phyloP scores from a whole-genome alignment of 2,113 vertebrate genomes.

The Sminthopsis crassicaudata region DNA sequence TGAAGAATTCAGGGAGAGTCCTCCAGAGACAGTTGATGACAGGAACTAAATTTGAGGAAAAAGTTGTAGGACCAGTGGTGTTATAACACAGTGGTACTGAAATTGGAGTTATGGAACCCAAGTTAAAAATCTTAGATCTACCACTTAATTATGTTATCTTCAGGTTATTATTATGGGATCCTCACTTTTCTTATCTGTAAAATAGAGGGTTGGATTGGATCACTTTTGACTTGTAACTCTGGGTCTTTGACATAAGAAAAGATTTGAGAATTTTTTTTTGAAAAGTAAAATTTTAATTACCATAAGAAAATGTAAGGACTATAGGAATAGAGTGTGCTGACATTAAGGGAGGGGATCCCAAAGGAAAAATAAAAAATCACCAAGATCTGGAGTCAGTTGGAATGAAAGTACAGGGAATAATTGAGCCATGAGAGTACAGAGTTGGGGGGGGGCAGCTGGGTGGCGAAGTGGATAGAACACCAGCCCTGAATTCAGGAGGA shows the following conservation, averaged over 20 bases:
- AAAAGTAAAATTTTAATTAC: neutral
- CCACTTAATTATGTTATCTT: neutral
- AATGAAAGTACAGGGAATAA: neutral
- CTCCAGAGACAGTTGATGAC: neutral
- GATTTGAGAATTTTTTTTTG: neutral
- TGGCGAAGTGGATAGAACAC: no score
- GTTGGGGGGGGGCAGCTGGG: no score
- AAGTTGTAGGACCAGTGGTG: neutral
- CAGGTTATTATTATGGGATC: neutral
- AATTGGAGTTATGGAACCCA: neutral
- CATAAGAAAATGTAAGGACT: neutral
- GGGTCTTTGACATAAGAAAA: neutral
- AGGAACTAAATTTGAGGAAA: neutral
- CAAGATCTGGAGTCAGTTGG: neutral
- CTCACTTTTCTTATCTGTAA: neutral
- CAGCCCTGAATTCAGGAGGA: no score
- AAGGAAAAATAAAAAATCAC: neutral
- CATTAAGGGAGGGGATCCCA: neutral
- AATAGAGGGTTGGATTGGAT: neutral
- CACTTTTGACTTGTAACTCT: neutral
- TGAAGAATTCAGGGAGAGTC: neutral
- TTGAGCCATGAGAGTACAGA: neutral
- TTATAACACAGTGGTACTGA: neutral
- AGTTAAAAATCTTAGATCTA: neutral
- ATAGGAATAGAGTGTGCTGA: neutral